Percentiles rank a stretch among this genome's conserved stretches.
Conservation (phyloP, 2,797 vertebrate species). For the Anabas testudineus region DNA sequence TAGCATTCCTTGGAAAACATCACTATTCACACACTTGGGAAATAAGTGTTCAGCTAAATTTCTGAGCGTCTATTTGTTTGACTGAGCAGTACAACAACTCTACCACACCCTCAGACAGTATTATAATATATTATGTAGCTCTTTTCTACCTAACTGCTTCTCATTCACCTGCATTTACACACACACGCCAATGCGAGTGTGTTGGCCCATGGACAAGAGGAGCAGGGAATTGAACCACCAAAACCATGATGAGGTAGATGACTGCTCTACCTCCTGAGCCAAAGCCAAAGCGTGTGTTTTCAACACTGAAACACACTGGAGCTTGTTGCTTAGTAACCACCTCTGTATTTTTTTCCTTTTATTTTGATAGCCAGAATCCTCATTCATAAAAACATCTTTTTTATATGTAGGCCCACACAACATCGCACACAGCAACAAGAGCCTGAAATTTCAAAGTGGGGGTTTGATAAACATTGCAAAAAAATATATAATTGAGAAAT, state of each 20-base stretch:
- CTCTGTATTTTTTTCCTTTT: conserved; percentile 12
- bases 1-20: conserved; percentile 12
- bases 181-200: too few species aligned
- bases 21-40: conserved; percentile 13
- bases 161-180: too few species aligned
- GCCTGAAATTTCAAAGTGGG: conserved; percentile 15
- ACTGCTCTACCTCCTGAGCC: too few species aligned
- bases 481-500: conserved; percentile 22
- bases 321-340: conserved; percentile 79
- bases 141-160: too few species aligned
- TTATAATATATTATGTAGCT: not conserved
- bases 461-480: conserved; percentile 18
- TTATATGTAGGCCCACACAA: conserved; percentile 16
- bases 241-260: too few species aligned
- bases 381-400: conserved; percentile 65
- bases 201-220: too few species aligned
- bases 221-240: too few species aligned
- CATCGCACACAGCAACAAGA: conserved; percentile 17
- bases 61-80: conserved; percentile 16
- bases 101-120: conserved; percentile 25
- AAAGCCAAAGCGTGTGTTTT: too few species aligned
- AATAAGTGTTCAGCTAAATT: conserved; percentile 7
- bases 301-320: conserved; percentile 41
- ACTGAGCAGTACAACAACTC: conserved; percentile 27
- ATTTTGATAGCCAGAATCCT: conserved; percentile 52